A percentile compares a stretch with the other conserved stretches of the same genome.
These are phyloP conservation scores for Silurus asotus DNA, from an alignment of 2,113 vertebrate genomes.

Conservation along the genomic window DNA sequence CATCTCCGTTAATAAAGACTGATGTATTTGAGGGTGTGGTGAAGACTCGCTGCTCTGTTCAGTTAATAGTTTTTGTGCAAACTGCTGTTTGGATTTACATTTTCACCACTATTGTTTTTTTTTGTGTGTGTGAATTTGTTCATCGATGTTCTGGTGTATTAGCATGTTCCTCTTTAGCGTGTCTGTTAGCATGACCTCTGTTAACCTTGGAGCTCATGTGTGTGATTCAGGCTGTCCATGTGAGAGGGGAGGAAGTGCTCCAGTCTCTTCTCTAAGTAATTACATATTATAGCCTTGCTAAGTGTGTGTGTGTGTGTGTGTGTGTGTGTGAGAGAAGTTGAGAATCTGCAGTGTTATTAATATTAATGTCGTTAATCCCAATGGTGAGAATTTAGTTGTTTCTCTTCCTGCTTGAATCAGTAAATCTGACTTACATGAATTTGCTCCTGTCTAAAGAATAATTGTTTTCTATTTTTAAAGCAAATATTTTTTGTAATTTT, in stretches of 20 bases:
- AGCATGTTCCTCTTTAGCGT: not conserved
- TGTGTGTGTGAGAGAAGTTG: not conserved
- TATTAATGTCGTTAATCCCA: not conserved
- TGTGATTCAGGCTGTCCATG: not conserved
- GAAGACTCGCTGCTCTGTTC: not conserved
- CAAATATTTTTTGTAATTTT: not conserved
- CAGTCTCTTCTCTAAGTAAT: not conserved
- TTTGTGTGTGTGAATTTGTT: not conserved
- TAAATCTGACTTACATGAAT: not conserved
- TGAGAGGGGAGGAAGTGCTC: not conserved
- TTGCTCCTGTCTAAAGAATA: slow-evolving; percentile 32
- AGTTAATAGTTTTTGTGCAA: slow-evolving; percentile 1
- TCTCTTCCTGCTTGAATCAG: not conserved
- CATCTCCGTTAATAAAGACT: not conserved
- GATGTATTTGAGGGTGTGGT: not conserved
- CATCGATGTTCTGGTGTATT: not conserved
- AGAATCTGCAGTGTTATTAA: not conserved
- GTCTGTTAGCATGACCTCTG: not conserved
- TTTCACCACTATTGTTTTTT: not conserved
- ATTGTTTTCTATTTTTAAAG: slow-evolving; percentile 47
- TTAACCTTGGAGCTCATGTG: not conserved
- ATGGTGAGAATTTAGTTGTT: not conserved
- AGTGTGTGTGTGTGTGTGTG: not conserved
- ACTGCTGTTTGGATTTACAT: not conserved
- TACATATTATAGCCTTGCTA: too few species aligned